Conservation (phyloP, 2,888 invertebrate species). For the Trichopoda pennipes region DNA sequence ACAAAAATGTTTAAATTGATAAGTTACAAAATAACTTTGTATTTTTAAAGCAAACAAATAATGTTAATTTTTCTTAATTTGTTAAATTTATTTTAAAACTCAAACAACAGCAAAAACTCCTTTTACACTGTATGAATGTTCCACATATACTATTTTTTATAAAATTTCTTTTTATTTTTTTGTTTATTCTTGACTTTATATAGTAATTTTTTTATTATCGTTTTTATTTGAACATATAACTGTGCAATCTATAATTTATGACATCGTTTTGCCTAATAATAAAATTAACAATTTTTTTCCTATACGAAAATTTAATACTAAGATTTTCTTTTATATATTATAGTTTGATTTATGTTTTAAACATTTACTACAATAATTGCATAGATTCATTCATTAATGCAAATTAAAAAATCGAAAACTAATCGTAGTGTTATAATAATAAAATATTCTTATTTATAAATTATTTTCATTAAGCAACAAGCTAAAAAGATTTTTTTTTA, state of each 20-base stretch:
- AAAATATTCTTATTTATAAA: constrained; percentile 36
- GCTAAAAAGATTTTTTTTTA: constrained; percentile 32
- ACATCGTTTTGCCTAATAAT: constrained; percentile 38
- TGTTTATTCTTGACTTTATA: constrained; percentile 12
- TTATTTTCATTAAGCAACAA: constrained; percentile 41
- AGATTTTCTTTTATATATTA: constrained; percentile 14
- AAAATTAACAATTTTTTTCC: constrained; percentile 42
- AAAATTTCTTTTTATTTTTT: background rate
- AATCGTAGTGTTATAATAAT: constrained; percentile 48
- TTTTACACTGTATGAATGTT: no score
- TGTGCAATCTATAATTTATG: constrained; percentile 63
- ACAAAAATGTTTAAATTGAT: constrained; percentile 26
- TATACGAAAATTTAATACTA: constrained; percentile 47
- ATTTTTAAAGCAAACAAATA: constrained; percentile 41
- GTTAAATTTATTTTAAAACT: constrained; percentile 2
- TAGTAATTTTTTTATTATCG: constrained; percentile 22
- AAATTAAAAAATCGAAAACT: constrained; percentile 30
- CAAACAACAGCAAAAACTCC: background rate
- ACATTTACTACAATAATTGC: constrained; percentile 1
- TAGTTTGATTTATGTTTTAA: constrained; percentile 11
- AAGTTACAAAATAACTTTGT: constrained; percentile 61
- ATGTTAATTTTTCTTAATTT: constrained; percentile 17
- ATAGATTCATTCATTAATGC: constrained; percentile 18
- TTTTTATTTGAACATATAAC: constrained; percentile 46
- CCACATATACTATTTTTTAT: background rate